A percentile compares a stretch with the other conserved stretches of the same genome.
phyloP scores from a whole-genome alignment of 2,113 vertebrate genomes.

The Oryzias melastigma region DNA sequence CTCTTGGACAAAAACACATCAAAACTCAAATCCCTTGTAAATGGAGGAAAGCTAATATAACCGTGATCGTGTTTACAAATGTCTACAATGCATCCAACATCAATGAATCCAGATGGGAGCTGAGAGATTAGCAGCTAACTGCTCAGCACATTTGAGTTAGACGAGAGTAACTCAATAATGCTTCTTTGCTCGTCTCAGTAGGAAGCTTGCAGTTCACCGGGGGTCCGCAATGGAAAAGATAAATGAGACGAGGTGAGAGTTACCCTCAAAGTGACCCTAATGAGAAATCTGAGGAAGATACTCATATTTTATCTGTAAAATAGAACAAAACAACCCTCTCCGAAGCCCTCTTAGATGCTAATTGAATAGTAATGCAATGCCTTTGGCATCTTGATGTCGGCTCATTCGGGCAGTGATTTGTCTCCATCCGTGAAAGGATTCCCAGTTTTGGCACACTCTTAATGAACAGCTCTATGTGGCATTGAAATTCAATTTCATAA shows the following conservation, averaged over 20 bases:
- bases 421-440: constrained; percentile 79
- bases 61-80: constrained; percentile 27
- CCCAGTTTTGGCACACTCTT: constrained; percentile 67
- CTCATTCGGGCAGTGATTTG: constrained; percentile 77
- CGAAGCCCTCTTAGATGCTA: constrained; percentile 78
- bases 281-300: constrained; percentile 70
- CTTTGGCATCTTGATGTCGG: constrained; percentile 77
- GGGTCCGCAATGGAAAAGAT: constrained; percentile 64
- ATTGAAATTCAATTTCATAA: constrained; percentile 74
- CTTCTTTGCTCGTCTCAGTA: constrained; percentile 46
- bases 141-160: constrained; percentile 39
- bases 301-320: constrained; percentile 78
- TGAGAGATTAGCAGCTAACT: constrained; percentile 46
- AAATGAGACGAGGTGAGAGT: constrained; percentile 69
- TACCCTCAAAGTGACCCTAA: constrained; percentile 74
- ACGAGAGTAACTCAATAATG: constrained; percentile 45
- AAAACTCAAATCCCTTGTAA: constrained; percentile 35
- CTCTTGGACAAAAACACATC: constrained; percentile 7
- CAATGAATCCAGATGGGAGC: constrained; percentile 31
- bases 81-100: constrained; percentile 8
- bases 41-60: constrained; percentile 23
- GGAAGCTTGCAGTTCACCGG: constrained; percentile 59
- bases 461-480: constrained; percentile 67
- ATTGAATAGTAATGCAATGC: constrained; percentile 80
- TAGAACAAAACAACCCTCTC: constrained; percentile 72